Conservation (phyloP, 1,140 invertebrate species). For the Cydia pomonella region DNA sequence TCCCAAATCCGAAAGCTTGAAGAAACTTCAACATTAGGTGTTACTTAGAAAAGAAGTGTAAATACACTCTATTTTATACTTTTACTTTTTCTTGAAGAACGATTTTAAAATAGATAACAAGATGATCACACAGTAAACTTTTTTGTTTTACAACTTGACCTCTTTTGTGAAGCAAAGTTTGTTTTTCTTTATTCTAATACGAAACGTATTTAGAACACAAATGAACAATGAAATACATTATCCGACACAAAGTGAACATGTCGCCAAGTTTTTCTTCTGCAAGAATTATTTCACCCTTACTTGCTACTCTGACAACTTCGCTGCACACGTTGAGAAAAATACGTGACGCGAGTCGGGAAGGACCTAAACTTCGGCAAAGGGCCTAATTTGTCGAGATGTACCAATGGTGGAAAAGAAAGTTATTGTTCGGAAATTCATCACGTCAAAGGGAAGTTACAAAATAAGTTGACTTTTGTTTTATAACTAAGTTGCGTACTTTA, state of each 20-base stretch:
- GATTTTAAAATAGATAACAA: neutral
- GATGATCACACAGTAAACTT: no score
- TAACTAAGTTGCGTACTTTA: neutral
- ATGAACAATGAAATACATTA: neutral
- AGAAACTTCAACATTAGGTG: neutral
- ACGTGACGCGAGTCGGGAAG: conserved; percentile 43
- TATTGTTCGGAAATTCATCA: conserved; percentile 12
- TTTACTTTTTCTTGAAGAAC: neutral
- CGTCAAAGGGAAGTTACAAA: neutral
- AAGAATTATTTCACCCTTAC: conserved; percentile 33
- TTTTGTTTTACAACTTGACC: no score
- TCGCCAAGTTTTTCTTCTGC: conserved; percentile 29
- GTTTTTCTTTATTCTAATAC: no score
- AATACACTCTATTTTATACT: neutral
- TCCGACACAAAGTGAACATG: conserved; percentile 25
- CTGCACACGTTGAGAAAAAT: conserved; percentile 43
- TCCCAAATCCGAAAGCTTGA: conserved; percentile 5
- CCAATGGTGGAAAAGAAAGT: conserved; percentile 24
- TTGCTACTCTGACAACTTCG: conserved; percentile 33
- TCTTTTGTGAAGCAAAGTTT: no score
- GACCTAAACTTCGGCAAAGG: conserved; percentile 29
- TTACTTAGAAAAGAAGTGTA: neutral
- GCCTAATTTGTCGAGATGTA: conserved; percentile 40
- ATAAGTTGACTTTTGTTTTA: neutral
- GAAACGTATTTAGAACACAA: neutral